These are phyloP conservation scores for Clamator glandarius DNA, from an alignment of 2,797 vertebrate species.

Conservation along the genomic window DNA sequence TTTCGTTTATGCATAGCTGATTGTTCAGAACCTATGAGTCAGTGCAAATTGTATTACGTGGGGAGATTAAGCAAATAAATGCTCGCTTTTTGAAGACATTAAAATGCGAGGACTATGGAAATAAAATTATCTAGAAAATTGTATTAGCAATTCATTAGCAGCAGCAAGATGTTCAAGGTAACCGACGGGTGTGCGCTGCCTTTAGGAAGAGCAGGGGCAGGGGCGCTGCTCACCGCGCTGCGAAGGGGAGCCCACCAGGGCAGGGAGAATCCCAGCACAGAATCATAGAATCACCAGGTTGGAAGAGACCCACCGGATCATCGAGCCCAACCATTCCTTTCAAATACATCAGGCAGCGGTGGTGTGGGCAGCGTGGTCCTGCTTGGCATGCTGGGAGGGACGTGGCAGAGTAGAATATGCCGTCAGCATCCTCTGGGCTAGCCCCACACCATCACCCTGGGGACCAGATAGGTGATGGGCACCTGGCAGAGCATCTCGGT, in stretches of 20 bases:
- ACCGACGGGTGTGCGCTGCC: not conserved
- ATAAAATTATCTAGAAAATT: constrained; percentile 81
- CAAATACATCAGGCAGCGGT: rapidly evolving
- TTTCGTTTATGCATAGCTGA: constrained; percentile 71
- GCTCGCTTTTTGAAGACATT: constrained; percentile 72
- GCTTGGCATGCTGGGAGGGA: not conserved
- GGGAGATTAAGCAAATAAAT: constrained; percentile 77
- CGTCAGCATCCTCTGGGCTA: not conserved
- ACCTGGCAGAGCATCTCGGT: rapidly evolving
- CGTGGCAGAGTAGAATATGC: not conserved
- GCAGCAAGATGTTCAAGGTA: constrained; percentile 35
- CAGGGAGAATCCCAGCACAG: too few relatives aligned
- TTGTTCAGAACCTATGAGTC: constrained; percentile 67
- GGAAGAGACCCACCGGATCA: too few relatives aligned
- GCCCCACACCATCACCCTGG: not conserved
- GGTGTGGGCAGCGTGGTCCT: rapidly evolving
- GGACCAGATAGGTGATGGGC: rapidly evolving
- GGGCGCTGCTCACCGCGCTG: not conserved
- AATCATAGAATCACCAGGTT: too few relatives aligned
- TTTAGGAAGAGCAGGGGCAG: not conserved
- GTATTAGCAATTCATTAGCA: constrained; percentile 81
- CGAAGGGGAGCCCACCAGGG: not conserved
- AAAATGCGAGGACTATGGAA: constrained; percentile 72
- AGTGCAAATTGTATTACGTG: constrained; percentile 72
- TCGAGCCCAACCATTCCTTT: too few relatives aligned